Evolutionary conservation across 1,140 invertebrate genomes (phyloP).

Genomic region (Yoshiicerus persimilis): DNA sequence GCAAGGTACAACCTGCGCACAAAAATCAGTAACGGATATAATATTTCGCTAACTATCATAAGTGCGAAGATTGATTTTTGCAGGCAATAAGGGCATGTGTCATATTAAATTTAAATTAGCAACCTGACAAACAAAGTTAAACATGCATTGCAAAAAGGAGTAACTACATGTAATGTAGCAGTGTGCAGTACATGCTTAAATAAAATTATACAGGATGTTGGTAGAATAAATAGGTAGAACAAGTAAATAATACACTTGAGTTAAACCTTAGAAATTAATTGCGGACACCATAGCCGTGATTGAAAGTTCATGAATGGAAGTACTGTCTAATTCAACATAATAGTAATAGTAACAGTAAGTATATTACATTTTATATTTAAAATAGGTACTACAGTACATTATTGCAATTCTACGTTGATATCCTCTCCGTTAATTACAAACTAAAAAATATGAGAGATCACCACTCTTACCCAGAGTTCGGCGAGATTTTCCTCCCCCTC

Average conservation of each 20-base stretch:
- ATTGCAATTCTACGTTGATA: background rate
- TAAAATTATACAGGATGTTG: background rate
- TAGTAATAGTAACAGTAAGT: background rate
- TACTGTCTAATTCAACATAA: background rate
- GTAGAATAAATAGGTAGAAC: background rate
- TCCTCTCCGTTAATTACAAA: background rate
- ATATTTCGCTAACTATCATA: too few relatives aligned
- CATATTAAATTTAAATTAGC: background rate
- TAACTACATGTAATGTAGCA: background rate
- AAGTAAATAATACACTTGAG: background rate
- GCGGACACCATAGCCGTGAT: conserved; percentile 14
- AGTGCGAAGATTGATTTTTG: background rate
- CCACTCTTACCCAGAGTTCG: conserved; percentile 39
- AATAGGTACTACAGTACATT: background rate
- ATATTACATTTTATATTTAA: background rate
- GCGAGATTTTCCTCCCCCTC: conserved; percentile 27
- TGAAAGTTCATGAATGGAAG: background rate
- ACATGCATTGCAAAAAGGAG: background rate
- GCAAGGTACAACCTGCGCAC: too few relatives aligned
- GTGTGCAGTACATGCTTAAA: background rate
- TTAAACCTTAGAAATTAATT: background rate
- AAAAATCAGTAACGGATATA: too few relatives aligned
- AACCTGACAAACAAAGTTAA: background rate
- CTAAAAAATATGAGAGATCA: background rate
- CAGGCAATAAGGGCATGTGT: background rate